Percentiles rank a stretch among this genome's conserved stretches.
Conservation (phyloP, 2,797 vertebrate genomes). For the Eulemur albifrons region DNA sequence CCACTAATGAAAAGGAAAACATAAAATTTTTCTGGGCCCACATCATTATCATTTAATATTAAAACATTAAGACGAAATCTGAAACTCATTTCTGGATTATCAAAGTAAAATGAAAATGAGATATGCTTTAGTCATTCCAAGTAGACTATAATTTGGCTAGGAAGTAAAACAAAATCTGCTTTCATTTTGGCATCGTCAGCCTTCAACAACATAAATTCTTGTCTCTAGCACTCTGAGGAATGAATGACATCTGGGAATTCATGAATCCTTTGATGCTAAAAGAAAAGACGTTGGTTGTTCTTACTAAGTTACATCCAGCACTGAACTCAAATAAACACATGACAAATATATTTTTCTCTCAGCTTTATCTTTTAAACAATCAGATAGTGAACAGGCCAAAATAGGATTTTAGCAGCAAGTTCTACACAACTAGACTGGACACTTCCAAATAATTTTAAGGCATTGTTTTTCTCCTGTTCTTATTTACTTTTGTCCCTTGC, state of each 20-base stretch:
- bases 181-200: constrained; percentile 20
- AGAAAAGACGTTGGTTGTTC: constrained; percentile 29
- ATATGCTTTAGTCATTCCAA: constrained; percentile 12
- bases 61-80: constrained; percentile 14
- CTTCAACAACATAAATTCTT: constrained; percentile 53
- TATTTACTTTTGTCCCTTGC: not conserved
- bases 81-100: constrained; percentile 15
- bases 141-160: constrained; percentile 42
- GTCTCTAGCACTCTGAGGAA: not conserved
- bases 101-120: constrained; percentile 55
- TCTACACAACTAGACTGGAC: not conserved
- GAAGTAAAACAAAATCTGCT: constrained; percentile 60
- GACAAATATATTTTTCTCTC: constrained; percentile 8
- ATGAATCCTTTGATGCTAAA: constrained; percentile 54
- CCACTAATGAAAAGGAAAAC: not conserved
- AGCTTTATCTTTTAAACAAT: constrained; percentile 31
- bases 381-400: not conserved
- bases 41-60: not conserved
- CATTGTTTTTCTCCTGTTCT: not conserved
- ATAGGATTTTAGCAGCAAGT: not conserved
- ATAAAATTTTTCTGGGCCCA: not conserved
- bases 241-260: constrained; percentile 52
- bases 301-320: constrained; percentile 18
- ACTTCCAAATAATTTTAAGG: not conserved
- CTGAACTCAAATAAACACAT: constrained; percentile 50